phyloP scores from a whole-genome alignment of 2,113 vertebrate species.

The Microcebus murinus region DNA sequence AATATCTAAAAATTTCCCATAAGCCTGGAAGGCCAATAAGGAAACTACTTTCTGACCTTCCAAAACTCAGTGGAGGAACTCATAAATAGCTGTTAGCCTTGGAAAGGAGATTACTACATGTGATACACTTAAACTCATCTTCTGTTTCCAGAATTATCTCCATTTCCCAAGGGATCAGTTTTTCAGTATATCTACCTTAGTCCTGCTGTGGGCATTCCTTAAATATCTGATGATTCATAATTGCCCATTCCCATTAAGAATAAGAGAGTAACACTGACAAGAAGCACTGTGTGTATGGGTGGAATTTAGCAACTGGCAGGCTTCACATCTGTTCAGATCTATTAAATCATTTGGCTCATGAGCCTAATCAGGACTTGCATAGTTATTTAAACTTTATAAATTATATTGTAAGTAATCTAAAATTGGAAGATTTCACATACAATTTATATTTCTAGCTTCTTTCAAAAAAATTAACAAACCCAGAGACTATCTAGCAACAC shows the following conservation, averaged over 20 bases:
- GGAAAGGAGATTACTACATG: background rate
- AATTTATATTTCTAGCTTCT: background rate
- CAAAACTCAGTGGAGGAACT: background rate
- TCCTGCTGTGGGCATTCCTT: background rate
- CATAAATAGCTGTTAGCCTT: slow-evolving; percentile 1
- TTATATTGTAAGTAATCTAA: background rate
- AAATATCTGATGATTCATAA: slow-evolving; percentile 35
- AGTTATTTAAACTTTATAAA: background rate
- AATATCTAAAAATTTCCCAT: background rate
- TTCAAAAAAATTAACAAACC: background rate
- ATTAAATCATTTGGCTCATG: background rate
- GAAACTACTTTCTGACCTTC: background rate
- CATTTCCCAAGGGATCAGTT: slow-evolving; percentile 6
- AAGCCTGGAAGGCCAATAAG: background rate
- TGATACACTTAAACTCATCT: background rate
- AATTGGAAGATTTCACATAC: background rate
- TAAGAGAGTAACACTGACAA: background rate
- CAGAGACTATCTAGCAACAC: background rate
- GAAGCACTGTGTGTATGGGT: background rate
- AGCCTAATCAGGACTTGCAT: background rate
- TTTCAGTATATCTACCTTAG: background rate
- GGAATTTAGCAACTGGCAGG: background rate
- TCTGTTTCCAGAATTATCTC: slow-evolving; percentile 53
- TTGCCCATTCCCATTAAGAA: slow-evolving; percentile 20
- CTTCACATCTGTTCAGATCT: slow-evolving; percentile 7